These are phyloP conservation scores for Eupeodes luniger DNA, from an alignment of 2,888 invertebrate genomes.

Conservation along the genomic window DNA sequence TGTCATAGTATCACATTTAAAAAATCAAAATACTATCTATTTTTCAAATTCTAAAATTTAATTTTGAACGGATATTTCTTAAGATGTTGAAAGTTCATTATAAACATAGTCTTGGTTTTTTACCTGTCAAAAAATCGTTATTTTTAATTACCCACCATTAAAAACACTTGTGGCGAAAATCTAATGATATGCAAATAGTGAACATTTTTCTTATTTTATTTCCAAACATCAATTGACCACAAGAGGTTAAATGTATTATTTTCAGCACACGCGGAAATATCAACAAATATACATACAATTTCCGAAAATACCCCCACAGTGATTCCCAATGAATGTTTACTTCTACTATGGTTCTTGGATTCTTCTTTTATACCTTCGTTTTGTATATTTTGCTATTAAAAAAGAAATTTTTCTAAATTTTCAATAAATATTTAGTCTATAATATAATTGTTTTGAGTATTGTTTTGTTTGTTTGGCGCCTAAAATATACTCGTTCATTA, in stretches of 20 bases:
- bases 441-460: neutral
- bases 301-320: neutral
- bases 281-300: neutral
- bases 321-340: neutral
- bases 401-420: neutral
- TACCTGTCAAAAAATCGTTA: neutral
- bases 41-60: too few relatives aligned
- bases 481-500: neutral
- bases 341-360: neutral
- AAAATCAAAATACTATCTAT: too few relatives aligned
- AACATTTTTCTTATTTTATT: neutral
- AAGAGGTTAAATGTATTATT: neutral
- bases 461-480: neutral
- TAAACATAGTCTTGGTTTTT: too few relatives aligned
- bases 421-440: constrained; percentile 23
- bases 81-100: too few relatives aligned
- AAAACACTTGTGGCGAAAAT: neutral
- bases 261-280: neutral
- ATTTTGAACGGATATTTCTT: too few relatives aligned
- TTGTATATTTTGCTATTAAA: neutral
- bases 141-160: neutral
- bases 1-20: too few relatives aligned
- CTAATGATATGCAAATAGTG: neutral
- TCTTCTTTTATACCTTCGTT: neutral
- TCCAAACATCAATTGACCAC: neutral